Conservation (phyloP, 2,797 vertebrate genomes). For the Chloroceryle inda region DNA sequence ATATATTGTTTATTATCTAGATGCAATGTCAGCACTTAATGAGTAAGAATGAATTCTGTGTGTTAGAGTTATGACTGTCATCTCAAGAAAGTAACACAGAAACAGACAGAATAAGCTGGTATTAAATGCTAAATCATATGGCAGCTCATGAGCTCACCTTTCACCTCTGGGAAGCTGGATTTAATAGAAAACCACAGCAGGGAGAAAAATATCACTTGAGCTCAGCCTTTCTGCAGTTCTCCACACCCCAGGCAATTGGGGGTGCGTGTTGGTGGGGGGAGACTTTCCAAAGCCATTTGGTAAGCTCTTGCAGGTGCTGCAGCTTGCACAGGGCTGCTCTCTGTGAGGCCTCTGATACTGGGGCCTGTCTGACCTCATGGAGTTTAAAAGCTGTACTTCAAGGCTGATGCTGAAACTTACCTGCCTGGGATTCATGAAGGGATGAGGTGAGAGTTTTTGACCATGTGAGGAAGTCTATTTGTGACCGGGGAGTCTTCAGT, state of each 20-base stretch:
- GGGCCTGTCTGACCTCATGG: background rate
- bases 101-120: slow-evolving; percentile 47
- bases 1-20: slow-evolving; percentile 36
- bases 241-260: accelerated
- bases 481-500: background rate
- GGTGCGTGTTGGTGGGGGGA: background rate
- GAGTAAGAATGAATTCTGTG: background rate
- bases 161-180: slow-evolving; percentile 47
- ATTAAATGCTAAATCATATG: slow-evolving; percentile 68
- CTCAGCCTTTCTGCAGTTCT: background rate
- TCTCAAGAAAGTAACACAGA: slow-evolving; percentile 41
- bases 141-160: slow-evolving; percentile 58
- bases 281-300: background rate
- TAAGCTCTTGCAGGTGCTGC: slow-evolving; percentile 10
- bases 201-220: background rate
- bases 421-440: background rate
- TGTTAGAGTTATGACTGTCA: slow-evolving; percentile 7
- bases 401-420: background rate
- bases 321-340: background rate
- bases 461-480: background rate
- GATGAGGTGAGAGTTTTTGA: background rate
- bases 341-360: background rate
- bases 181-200: slow-evolving; percentile 56
- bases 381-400: background rate
- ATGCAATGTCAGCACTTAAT: slow-evolving; percentile 31